phyloP scores from a whole-genome alignment of 2,113 vertebrate species.

The Percina caprodes region DNA sequence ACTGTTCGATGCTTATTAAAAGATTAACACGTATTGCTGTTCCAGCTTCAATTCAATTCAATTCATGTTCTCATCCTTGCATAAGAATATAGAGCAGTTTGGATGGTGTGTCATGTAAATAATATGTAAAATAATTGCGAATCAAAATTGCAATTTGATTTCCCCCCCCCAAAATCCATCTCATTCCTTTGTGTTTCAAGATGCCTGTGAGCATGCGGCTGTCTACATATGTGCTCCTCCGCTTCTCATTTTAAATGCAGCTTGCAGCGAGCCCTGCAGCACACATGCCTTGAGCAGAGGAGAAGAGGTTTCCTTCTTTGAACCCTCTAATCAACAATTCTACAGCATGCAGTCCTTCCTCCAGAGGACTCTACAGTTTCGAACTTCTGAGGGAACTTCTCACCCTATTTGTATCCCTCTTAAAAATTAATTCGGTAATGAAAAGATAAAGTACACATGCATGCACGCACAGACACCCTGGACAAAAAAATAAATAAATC shows the following conservation, averaged over 20 bases:
- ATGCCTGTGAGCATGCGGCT: background rate
- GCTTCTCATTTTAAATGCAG: slow-evolving; percentile 58
- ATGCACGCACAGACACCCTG: background rate
- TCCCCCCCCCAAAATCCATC: background rate
- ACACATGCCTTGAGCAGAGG: slow-evolving; percentile 48
- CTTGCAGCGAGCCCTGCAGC: slow-evolving; percentile 67
- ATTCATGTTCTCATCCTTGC: no score
- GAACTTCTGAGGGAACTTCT: slow-evolving; percentile 39
- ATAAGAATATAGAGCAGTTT: no score
- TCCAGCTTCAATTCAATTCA: no score
- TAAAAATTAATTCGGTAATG: slow-evolving; percentile 38
- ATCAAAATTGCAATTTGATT: no score
- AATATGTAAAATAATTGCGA: no score
- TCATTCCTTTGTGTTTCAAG: background rate
- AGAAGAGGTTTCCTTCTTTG: slow-evolving; percentile 44
- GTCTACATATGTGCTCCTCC: slow-evolving; percentile 4
- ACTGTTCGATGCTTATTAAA: no score
- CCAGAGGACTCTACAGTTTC: slow-evolving; percentile 19
- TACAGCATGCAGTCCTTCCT: slow-evolving; percentile 22
- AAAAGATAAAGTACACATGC: slow-evolving; percentile 4
- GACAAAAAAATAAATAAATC: background rate
- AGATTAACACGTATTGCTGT: no score
- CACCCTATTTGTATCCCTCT: slow-evolving; percentile 19
- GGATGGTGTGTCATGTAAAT: no score
- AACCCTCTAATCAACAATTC: slow-evolving; percentile 56